Evolutionary conservation across 2,113 vertebrate species (phyloP).

Genomic region (Parus major): DNA sequence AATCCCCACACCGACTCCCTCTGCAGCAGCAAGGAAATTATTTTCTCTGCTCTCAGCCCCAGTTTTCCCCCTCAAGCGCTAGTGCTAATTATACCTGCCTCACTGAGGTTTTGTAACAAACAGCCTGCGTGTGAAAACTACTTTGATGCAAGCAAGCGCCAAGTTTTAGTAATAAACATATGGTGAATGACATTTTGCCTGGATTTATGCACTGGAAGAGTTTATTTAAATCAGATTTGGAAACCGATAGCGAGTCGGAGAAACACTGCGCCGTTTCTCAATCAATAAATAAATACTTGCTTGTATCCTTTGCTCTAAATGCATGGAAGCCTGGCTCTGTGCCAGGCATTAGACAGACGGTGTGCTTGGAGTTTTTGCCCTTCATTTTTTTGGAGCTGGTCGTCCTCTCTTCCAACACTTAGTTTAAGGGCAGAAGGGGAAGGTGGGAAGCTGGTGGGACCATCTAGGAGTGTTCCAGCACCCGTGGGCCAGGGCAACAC

Average conservation of each 20-base stretch:
- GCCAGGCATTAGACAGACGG: background rate
- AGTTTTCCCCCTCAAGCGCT: slow-evolving; percentile 10
- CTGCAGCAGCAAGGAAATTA: slow-evolving; percentile 11
- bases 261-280: background rate
- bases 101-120: slow-evolving; percentile 53
- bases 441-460: background rate
- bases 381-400: rapidly evolving
- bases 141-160: slow-evolving; percentile 34
- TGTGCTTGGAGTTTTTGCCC: background rate
- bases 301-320: background rate
- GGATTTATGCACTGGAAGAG: slow-evolving; percentile 19
- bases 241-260: background rate
- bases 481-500: rapidly evolving
- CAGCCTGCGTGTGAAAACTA: slow-evolving; percentile 39
- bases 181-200: slow-evolving; percentile 56
- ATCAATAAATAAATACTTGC: slow-evolving; percentile 16
- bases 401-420: rapidly evolving
- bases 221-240: slow-evolving; percentile 59
- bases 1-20: background rate
- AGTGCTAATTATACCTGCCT: slow-evolving; percentile 65
- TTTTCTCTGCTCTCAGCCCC: slow-evolving; percentile 13
- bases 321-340: background rate
- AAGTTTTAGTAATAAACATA: slow-evolving; percentile 67
- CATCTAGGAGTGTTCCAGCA: background rate
- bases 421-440: background rate